Conservation (phyloP, 2,888 invertebrate genomes). For the Ichneumon xanthorius region DNA sequence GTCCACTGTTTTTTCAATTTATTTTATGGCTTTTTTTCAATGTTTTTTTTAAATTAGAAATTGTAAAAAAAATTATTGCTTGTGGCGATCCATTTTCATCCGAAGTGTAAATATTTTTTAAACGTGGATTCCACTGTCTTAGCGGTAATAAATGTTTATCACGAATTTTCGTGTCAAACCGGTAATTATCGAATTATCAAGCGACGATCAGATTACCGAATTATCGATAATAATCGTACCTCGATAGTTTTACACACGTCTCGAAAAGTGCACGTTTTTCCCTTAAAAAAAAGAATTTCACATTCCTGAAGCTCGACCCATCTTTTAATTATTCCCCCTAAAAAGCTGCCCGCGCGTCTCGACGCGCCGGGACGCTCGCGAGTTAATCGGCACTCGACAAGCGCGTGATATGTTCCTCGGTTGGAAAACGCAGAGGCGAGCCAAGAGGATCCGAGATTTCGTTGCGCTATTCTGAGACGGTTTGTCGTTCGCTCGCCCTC, state of each 20-base stretch:
- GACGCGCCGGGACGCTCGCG: no score
- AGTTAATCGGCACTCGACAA: conserved; percentile 72
- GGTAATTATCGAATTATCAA: background rate
- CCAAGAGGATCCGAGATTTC: conserved; percentile 80
- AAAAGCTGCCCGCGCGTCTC: no score
- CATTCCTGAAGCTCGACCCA: background rate
- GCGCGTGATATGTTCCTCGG: conserved; percentile 71
- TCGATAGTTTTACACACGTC: no score
- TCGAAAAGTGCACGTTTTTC: background rate
- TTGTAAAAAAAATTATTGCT: no score
- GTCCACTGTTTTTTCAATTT: background rate
- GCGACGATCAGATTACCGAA: no score
- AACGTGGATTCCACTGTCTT: background rate
- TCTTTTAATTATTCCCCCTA: no score
- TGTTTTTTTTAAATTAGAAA: no score
- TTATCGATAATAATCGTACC: no score
- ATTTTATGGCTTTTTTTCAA: no score
- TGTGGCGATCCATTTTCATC: no score
- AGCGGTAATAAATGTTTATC: conserved; percentile 9
- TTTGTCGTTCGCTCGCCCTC: conserved; percentile 33
- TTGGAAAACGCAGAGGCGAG: conserved; percentile 73
- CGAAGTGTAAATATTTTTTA: no score
- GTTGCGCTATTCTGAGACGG: conserved; percentile 78
- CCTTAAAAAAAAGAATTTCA: background rate
- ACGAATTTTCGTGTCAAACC: background rate